These are phyloP conservation scores for Anoplolepis gracilipes DNA, from an alignment of 1,140 invertebrate genomes.

Conservation along the genomic window DNA sequence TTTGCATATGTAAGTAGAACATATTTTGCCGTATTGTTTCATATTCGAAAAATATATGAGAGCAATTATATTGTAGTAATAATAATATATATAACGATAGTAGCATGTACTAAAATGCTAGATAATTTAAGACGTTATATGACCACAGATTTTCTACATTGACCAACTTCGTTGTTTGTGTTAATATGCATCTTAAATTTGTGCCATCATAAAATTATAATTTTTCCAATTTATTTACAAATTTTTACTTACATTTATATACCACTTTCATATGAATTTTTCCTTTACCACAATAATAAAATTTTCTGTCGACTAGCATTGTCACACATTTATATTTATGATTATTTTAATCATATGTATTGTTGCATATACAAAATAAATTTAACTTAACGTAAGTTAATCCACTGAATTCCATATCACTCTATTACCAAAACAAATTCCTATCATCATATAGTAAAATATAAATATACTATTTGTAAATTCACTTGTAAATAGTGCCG, in stretches of 20 bases:
- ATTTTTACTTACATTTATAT: constrained; percentile 56
- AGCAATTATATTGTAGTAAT: constrained; percentile 15
- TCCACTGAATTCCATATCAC: not conserved
- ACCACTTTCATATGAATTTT: constrained; percentile 36
- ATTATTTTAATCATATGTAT: constrained; percentile 37
- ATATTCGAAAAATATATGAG: constrained; percentile 44
- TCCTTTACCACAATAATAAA: constrained; percentile 32
- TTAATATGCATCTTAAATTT: constrained; percentile 47
- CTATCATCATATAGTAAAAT: not conserved
- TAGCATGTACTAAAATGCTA: constrained; percentile 12
- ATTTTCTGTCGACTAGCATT: constrained; percentile 66
- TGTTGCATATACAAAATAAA: constrained; percentile 52
- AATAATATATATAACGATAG: not conserved
- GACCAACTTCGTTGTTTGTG: constrained; percentile 47
- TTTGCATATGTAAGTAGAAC: not conserved
- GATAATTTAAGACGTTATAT: constrained; percentile 38
- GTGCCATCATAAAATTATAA: constrained; percentile 25
- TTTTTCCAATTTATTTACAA: constrained; percentile 54
- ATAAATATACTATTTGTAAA: constrained; percentile 5
- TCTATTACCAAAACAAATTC: not conserved
- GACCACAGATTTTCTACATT: constrained; percentile 29
- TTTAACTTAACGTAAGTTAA: not conserved
- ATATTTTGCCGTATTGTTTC: constrained; percentile 17
- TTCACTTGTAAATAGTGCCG: not conserved
- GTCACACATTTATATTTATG: constrained; percentile 64